Base-by-base conservation (phyloP, 2,797 vertebrate species). In the Mormyrops boulengeri region DNA sequence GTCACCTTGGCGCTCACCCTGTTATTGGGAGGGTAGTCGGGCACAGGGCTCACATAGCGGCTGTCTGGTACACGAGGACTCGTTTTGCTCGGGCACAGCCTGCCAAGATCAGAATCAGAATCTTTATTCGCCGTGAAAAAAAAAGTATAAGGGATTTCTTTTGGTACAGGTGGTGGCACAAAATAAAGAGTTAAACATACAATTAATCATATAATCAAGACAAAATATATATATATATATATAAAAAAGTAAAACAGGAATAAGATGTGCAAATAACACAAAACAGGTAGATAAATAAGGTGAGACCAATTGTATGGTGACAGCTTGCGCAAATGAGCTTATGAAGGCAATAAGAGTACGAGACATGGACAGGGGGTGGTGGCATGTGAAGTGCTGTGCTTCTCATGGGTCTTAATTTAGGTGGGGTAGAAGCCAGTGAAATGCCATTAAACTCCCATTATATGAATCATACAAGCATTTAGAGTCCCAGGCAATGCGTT, bases 11-110 rank as follows among this genome's bases (percentile, higher is more conserved):
- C 91, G 85, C 93, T 94, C 88, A 97, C 92, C 95, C 96, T 97
- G 95, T 96, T 96, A 93, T 94, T 96, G 26, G 97, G 94, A 3
- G 96, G 91, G 8, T 96, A 98, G 93, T 95, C 95, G 55, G 97
- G 96, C 2, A 96, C 90, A 0, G 96, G 91, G 89, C 95, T 96
- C 62, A 97, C 95, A 0, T 96, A 95, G 94, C 96, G 97, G 91
- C 93, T 93, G 90, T 98, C 97, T 34, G 94, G 87, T 66, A 92
- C 22, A 0, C 94, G 90, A 0, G 95, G 97, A 91, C 96, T 96
- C 66, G 93, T 93, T 92, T 96, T 97, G 93, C 95, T 94, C 91
- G 96, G 96, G 91, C 95, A 95, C 84, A 96, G 97, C 91, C 98
- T 99, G 94, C 88, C 88, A 41, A 55, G 69, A 38, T 41, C 26